Evolutionary conservation across 2,113 vertebrate genomes (phyloP).

Genomic region (Lamprotornis superbus): DNA sequence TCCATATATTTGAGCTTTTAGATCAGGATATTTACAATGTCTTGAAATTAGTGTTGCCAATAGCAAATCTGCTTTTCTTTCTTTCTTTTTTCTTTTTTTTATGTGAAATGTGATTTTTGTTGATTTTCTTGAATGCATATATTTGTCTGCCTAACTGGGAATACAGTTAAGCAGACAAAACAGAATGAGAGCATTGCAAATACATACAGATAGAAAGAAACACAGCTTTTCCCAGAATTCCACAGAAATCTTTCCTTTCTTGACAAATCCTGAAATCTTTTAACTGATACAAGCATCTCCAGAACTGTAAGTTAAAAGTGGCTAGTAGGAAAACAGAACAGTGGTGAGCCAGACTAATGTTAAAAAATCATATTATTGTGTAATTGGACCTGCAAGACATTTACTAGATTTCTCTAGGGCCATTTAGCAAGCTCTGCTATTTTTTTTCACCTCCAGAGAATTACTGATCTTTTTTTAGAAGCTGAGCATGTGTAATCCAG

Average conservation of each 20-base stretch:
- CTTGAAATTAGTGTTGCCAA: not conserved
- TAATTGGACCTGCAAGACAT: not conserved
- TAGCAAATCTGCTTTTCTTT: not conserved
- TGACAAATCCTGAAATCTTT: not conserved
- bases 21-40: not conserved
- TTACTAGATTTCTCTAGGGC: not conserved
- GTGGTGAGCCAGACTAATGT: not conserved
- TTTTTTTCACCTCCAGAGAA: not conserved
- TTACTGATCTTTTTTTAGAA: not conserved
- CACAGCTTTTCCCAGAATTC: not conserved
- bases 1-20: not conserved
- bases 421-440: not conserved
- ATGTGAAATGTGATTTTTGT: not conserved
- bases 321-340: not conserved
- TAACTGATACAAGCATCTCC: not conserved
- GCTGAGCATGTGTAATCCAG: not conserved
- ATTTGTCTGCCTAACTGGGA: not conserved
- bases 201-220: not conserved
- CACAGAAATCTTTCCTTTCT: not conserved
- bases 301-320: not conserved
- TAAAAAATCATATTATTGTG: not conserved
- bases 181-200: not conserved
- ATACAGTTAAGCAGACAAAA: not conserved
- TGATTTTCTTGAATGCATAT: not conserved
- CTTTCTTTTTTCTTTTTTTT: not conserved